Percentiles rank a stretch among this genome's conserved stretches.
phyloP scores from a whole-genome alignment of 2,113 vertebrate genomes.

The Athene cunicularia region DNA sequence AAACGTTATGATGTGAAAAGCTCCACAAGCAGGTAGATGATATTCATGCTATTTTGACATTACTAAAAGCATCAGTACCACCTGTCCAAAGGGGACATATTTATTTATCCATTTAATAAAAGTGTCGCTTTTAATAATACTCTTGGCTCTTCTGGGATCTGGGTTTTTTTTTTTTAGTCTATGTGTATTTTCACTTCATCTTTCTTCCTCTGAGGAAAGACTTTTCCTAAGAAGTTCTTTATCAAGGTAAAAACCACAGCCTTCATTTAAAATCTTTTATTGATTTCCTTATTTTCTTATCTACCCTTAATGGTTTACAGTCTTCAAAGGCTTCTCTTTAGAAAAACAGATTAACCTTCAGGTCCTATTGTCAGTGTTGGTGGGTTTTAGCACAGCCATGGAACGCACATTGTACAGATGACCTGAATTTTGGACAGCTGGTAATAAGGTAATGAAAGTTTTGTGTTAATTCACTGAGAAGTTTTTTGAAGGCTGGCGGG shows the following conservation, averaged over 20 bases:
- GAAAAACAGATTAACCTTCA: background rate
- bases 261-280: background rate
- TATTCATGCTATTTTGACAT: background rate
- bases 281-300: background rate
- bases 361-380: fast-evolving
- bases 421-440: background rate
- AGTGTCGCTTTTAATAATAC: background rate
- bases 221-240: background rate
- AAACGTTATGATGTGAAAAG: background rate
- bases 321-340: background rate
- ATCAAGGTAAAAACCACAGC: background rate
- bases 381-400: background rate
- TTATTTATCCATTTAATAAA: background rate
- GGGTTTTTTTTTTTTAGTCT: background rate
- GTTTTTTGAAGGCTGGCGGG: background rate
- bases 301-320: background rate
- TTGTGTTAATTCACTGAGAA: background rate
- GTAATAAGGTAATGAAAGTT: background rate
- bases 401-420: background rate
- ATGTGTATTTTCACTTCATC: background rate
- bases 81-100: background rate
- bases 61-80: background rate
- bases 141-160: background rate
- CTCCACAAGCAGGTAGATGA: background rate
- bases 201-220: background rate